Evolutionary conservation across 1,140 invertebrate genomes (phyloP).

Genomic region (Phortica variegata): DNA sequence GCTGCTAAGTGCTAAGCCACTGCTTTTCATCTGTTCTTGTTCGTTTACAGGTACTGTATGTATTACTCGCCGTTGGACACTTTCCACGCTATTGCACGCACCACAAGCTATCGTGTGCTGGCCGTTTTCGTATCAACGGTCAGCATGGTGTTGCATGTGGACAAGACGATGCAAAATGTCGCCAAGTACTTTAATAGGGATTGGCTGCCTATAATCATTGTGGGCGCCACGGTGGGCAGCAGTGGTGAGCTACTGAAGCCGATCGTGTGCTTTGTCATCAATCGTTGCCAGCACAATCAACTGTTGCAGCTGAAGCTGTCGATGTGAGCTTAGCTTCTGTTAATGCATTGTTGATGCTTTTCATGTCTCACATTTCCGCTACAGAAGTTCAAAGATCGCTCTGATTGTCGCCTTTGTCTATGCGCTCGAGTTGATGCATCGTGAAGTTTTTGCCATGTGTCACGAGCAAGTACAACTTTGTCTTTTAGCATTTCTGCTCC

Average conservation of each 20-base stretch:
- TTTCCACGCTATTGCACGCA: constrained; percentile 12
- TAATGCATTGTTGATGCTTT: not conserved
- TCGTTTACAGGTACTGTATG: constrained; percentile 25
- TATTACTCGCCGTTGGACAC: constrained; percentile 36
- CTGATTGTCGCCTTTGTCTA: constrained; percentile 20
- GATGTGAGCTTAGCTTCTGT: constrained; percentile 36
- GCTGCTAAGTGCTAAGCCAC: too few species aligned
- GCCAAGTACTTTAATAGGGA: constrained; percentile 23
- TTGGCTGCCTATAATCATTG: constrained; percentile 27
- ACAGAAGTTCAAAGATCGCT: constrained; percentile 35
- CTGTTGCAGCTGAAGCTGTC: constrained; percentile 27
- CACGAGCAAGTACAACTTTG: too few species aligned
- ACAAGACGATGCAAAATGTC: constrained; percentile 22
- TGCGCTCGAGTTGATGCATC: constrained; percentile 14
- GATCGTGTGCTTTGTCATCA: constrained; percentile 28
- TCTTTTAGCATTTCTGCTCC: too few species aligned
- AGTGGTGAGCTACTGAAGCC: constrained; percentile 37
- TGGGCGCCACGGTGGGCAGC: constrained; percentile 37
- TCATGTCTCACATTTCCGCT: not conserved
- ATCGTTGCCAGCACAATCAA: constrained; percentile 28
- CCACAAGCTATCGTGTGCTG: constrained; percentile 21
- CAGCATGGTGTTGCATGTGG: constrained; percentile 35
- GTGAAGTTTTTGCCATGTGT: too few species aligned
- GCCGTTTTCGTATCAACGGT: constrained; percentile 23
- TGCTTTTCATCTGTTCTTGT: too few species aligned